These are phyloP conservation scores for Zoanthus sansibaricus DNA, from an alignment of 92 coral and sea anemone genomes.

Conservation along the genomic window DNA sequence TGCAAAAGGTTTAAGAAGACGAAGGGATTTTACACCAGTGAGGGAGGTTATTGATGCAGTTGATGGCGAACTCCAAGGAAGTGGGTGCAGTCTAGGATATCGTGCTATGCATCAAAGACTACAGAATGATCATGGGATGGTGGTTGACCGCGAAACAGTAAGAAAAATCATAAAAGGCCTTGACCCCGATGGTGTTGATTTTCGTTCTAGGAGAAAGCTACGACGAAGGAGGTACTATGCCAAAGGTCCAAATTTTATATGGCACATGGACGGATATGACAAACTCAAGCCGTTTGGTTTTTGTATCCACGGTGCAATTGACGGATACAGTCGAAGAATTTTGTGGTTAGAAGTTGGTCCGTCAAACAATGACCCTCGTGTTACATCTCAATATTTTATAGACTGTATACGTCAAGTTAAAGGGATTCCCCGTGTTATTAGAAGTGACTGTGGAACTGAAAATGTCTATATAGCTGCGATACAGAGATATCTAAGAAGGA, in stretches of 20 bases:
- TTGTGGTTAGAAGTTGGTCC: constrained; percentile 19
- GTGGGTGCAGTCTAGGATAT: constrained; percentile 48
- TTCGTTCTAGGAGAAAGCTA: constrained; percentile 19
- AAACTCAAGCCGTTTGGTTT: constrained; percentile 28
- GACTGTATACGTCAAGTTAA: constrained; percentile 14
- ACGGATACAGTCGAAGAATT: constrained; percentile 24
- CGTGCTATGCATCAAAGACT: constrained; percentile 38
- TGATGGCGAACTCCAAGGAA: constrained; percentile 41
- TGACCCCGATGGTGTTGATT: constrained; percentile 39
- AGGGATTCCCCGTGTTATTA: constrained; percentile 5
- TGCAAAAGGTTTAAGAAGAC: constrained; percentile 42
- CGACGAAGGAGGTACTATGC: constrained; percentile 24
- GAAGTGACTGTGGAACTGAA: constrained; percentile 36
- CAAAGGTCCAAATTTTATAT: constrained; percentile 31
- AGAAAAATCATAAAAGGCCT: constrained; percentile 32
- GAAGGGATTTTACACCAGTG: constrained; percentile 12
- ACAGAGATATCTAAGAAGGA: constrained; percentile 18
- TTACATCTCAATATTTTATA: constrained; percentile 22
- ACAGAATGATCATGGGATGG: not conserved
- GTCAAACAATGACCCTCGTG: constrained; percentile 30
- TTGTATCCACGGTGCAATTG: constrained; percentile 37
- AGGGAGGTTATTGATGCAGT: constrained; percentile 45
- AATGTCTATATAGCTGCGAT: constrained; percentile 33
- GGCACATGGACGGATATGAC: constrained; percentile 18
- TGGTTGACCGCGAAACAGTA: constrained; percentile 27